Evolutionary conservation across 2,888 invertebrate species (phyloP), one percentile per base, ranked within the genome.

Genomic region (Tridacna gigas): DNA sequence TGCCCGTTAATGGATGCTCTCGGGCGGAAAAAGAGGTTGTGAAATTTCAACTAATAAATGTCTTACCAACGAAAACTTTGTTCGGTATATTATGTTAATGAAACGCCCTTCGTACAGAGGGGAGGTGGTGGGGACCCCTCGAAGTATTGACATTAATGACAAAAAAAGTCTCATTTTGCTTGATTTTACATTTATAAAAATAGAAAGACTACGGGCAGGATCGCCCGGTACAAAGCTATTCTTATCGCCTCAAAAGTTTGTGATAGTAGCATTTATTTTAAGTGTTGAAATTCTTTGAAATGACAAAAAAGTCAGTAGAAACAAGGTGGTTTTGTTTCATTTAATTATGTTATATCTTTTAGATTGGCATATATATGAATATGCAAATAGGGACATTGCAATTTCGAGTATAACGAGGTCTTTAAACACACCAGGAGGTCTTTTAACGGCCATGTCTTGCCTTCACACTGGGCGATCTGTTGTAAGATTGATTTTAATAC

Each of bases 121-220:
- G 74, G 47, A 37, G 20, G 13, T 56, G 56, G 37, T 9, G 47
- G 25, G 25, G n/a, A 71, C 45, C 51, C 69, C 48, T 15, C 47
- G 25, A 51, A 26, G 51, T 71, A 71, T 71, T 71, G 71, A 71
- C 71, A 71, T 71, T 71, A 71, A 71, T 25, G 71, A 71, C 71
- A 18, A 25, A 66, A 37, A 71, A 60, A 61, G 45, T 60, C 66
- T 25, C 60, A 61, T 56, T 71, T 71, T 26, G 28, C 69, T 61
- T 71, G 78, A 71, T 77, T 56, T 65, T 67, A 66, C 77, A 77
- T 77, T 77, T 37, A 67, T 67, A 67, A 65, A 77, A 67, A 77
- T 67, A 67, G 20, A 22, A 25, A 7, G 28, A 47, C 26, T 47
- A 20, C n/a, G 48, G 56, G 51, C 71, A 71, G 51, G 71, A 71